phyloP scores from a whole-genome alignment of 1,140 invertebrate species.

The Penaeus indicus region DNA sequence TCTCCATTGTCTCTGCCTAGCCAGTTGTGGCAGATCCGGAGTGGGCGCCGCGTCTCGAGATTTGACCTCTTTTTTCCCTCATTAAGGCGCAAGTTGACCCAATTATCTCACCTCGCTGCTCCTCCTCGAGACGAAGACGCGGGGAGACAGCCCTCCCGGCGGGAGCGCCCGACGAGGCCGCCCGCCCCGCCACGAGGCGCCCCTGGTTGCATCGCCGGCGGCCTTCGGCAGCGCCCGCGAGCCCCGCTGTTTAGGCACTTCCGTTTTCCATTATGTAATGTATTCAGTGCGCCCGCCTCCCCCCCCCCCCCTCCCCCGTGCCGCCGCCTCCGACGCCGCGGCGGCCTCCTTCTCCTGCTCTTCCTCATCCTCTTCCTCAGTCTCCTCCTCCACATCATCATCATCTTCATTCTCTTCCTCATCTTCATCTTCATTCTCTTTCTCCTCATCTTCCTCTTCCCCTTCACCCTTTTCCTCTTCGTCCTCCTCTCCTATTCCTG shows the following conservation, averaged over 20 bases:
- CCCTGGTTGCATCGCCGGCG: neutral
- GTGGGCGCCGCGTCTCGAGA: neutral
- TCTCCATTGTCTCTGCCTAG: conserved; percentile 55
- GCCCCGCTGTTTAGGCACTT: conserved; percentile 61
- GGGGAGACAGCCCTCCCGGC: neutral
- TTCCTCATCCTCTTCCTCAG: neutral
- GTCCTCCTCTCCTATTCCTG: no score
- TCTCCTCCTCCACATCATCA: no score
- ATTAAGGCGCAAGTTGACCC: conserved; percentile 10
- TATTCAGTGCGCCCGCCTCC: conserved; percentile 48
- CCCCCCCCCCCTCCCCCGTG: neutral
- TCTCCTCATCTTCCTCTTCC: no score
- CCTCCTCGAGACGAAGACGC: no score
- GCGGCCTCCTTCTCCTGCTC: neutral
- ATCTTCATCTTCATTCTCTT: no score
- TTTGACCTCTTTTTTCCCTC: conserved; percentile 16
- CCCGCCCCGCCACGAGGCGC: neutral
- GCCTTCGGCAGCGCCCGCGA: neutral
- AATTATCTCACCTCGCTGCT: conserved; percentile 3
- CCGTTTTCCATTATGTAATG: conserved; percentile 61
- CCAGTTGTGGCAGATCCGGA: conserved; percentile 51
- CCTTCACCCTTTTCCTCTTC: no score
- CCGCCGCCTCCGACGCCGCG: neutral
- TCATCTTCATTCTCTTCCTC: no score
- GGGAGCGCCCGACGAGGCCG: neutral